A percentile compares a stretch with the other conserved stretches of the same genome.
Evolutionary conservation across 2,888 invertebrate genomes (phyloP).

Genomic region (Platynereis dumerilii): DNA sequence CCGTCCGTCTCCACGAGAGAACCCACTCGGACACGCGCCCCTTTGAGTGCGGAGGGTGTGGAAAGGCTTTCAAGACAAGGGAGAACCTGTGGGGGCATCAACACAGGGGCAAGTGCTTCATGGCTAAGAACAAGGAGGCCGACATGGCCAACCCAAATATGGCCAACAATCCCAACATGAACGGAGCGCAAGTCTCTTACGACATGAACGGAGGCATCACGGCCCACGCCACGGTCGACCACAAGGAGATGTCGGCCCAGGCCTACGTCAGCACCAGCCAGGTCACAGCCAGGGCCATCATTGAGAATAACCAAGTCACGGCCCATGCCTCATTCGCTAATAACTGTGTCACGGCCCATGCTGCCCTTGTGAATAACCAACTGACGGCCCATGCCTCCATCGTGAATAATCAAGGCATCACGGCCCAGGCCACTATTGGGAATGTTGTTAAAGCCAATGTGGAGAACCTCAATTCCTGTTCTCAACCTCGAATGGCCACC

Average conservation of each 20-base stretch:
- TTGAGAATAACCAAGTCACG: slow-evolving; percentile 23
- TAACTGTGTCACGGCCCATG: slow-evolving; percentile 23
- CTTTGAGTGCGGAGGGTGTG: slow-evolving; percentile 33
- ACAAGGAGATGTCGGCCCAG: slow-evolving; percentile 24
- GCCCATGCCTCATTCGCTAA: slow-evolving; percentile 25
- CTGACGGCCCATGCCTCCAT: slow-evolving; percentile 27
- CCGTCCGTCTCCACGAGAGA: slow-evolving; percentile 39
- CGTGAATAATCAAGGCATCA: slow-evolving; percentile 6
- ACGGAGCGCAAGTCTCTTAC: background rate
- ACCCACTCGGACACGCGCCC: slow-evolving; percentile 39
- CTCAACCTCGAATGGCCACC: background rate
- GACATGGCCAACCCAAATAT: background rate
- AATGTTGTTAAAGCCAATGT: background rate
- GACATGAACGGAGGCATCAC: slow-evolving; percentile 15
- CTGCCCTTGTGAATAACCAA: slow-evolving; percentile 21
- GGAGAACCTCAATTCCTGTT: too few species aligned
- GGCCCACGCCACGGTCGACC: slow-evolving; percentile 21
- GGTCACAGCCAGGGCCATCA: slow-evolving; percentile 22
- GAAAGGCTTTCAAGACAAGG: slow-evolving; percentile 40
- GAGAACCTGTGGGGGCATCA: slow-evolving; percentile 44
- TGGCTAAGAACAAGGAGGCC: slow-evolving; percentile 12
- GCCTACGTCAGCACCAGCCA: slow-evolving; percentile 22
- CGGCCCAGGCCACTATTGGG: slow-evolving; percentile 13
- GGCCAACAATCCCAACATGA: slow-evolving; percentile 24
- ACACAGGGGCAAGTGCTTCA: slow-evolving; percentile 36